phyloP scores from a whole-genome alignment of 2,113 vertebrate species.

The Calcarius ornatus region DNA sequence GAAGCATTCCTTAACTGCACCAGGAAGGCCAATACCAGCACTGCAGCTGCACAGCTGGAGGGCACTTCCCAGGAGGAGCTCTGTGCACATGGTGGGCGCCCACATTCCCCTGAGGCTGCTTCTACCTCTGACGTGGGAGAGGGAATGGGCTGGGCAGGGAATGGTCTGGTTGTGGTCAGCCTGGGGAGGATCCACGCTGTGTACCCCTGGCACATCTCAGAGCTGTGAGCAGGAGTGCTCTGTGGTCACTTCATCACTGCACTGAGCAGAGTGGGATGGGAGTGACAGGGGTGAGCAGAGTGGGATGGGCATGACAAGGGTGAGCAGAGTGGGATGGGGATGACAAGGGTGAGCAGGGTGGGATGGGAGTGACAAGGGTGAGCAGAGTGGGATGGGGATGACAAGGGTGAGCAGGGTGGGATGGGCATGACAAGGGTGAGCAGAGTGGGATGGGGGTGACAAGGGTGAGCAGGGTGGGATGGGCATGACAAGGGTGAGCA shows the following conservation, averaged over 20 bases:
- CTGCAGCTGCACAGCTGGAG: not conserved
- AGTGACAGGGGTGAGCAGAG: not conserved
- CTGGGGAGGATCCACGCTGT: rapidly evolving
- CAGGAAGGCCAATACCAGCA: not conserved
- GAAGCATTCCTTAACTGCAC: not conserved
- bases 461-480: no score
- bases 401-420: no score
- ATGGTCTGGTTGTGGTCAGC: not conserved
- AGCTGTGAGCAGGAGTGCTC: not conserved
- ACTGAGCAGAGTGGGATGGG: no score
- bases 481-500: not conserved
- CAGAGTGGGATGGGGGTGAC: not conserved
- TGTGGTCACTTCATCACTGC: not conserved
- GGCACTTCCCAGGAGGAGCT: not conserved
- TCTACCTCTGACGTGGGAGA: not conserved
- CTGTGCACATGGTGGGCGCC: rapidly evolving
- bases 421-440: not conserved
- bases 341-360: not conserved
- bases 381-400: not conserved
- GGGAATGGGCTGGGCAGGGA: not conserved
- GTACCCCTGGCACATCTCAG: not conserved
- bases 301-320: not conserved
- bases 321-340: no score
- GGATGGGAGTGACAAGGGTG: not conserved
- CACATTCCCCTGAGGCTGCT: not conserved